Base-by-base conservation (phyloP, 2,888 invertebrate genomes). In the Strigamia transsilvanica region DNA sequence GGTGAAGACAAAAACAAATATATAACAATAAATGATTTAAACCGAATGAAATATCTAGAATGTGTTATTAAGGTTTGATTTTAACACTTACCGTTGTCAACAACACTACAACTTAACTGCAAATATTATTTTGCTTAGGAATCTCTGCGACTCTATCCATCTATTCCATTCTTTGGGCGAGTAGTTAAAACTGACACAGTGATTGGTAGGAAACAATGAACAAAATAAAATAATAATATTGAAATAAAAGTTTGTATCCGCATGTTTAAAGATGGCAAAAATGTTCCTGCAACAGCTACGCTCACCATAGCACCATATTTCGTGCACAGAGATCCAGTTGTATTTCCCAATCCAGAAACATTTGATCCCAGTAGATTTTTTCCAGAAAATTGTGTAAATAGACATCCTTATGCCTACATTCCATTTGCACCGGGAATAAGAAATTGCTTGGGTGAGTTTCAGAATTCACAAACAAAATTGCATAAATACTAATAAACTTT, bases 351-450 rank as follows among this genome's bases (percentile, higher is more conserved):
- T 84, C 93, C 94, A 0, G 90, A 92, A 66, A 90, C 89, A 84
- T 96, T 94, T 87, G 91, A 95, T 89, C 95, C 95, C 1, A 95
- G 95, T 80, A 88, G 94, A 84, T 94, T 94, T 87, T 86, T 92
- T 84, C 93, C 94, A 0, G 91, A 93, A 85, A 92, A 91, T 84
- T 92, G 92, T 83, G 92, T 92, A 79, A 91, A 92, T 85, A 91
- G 95, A 83, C 94, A 95, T 85, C 86, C 87, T 6, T 89, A 86
- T 82, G 85, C 88, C 0, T 89, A 87, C 84, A 86, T 89, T 0
- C 89, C 89, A 0, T 89, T 89, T 82, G 89, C 89, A 38, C 89
- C 89, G 0, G 89, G 89, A 15, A 88, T 88, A 15, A 82, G 82
- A 73, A 82, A 82, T 46, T 82, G 82, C 73, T 73, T 82, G 21